Percentiles rank a stretch among this genome's conserved stretches.
Evolutionary conservation across 2,113 vertebrate genomes (phyloP).

Genomic region (Petrocephalus microphthalmus): DNA sequence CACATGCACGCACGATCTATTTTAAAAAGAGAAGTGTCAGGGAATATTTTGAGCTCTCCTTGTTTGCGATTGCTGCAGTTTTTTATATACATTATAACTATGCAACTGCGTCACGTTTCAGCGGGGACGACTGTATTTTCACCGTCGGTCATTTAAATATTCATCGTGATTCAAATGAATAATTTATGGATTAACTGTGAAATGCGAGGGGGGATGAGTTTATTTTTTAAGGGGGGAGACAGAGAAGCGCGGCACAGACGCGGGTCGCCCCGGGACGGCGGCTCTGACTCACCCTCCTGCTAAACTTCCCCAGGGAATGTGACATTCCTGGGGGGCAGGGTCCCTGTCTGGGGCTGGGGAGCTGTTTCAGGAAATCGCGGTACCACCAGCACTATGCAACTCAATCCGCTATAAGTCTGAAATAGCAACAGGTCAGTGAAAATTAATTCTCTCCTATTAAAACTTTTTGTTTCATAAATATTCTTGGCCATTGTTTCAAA

Average conservation of each 20-base stretch:
- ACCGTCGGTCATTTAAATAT: too few species aligned
- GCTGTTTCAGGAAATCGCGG: background rate
- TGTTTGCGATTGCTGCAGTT: background rate
- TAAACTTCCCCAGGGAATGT: constrained; percentile 32
- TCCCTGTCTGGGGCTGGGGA: too few species aligned
- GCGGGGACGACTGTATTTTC: background rate
- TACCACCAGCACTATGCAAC: background rate
- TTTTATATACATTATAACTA: background rate
- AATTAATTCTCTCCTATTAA: background rate
- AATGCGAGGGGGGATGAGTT: background rate
- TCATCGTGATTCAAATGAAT: background rate
- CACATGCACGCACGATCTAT: background rate
- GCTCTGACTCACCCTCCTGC: constrained; percentile 24
- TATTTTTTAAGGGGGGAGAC: background rate
- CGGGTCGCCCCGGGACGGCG: background rate
- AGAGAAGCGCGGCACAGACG: background rate
- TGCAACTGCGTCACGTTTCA: background rate
- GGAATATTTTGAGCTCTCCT: background rate
- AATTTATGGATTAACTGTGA: background rate
- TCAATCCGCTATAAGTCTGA: background rate
- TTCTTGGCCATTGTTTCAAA: background rate
- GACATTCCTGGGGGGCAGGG: constrained; percentile 39
- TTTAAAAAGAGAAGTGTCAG: background rate
- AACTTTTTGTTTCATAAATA: background rate
- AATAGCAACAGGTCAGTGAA: background rate